These are phyloP conservation scores for Orius laevigatus DNA, from an alignment of 1,140 invertebrate genomes.

Conservation along the genomic window DNA sequence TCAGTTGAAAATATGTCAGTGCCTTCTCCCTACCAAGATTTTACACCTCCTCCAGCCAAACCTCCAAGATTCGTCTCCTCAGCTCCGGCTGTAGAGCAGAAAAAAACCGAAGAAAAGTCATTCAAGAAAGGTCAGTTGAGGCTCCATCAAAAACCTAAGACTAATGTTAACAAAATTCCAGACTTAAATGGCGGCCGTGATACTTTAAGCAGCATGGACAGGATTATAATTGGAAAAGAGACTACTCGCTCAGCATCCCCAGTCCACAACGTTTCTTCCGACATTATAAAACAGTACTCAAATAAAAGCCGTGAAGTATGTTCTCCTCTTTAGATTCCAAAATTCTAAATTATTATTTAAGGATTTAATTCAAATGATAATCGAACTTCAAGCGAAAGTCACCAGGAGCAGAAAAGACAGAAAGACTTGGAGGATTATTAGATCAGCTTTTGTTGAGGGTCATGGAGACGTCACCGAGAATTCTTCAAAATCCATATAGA, in stretches of 20 bases:
- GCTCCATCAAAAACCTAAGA: not conserved
- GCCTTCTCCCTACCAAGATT: not conserved
- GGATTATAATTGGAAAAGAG: conserved; percentile 61
- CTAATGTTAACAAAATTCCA: too few relatives aligned
- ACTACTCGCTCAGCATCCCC: conserved; percentile 31
- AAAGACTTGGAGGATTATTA: conserved; percentile 84
- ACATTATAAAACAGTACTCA: conserved; percentile 58
- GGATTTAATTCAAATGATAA: conserved; percentile 72
- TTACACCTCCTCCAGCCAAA: conserved; percentile 29
- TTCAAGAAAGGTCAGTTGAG: conserved; percentile 1
- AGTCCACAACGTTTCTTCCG: conserved; percentile 43
- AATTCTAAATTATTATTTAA: conserved; percentile 32
- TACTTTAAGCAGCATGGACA: conserved; percentile 29
- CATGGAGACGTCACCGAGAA: conserved; percentile 79
- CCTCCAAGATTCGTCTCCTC: conserved; percentile 32
- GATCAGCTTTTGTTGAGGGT: conserved; percentile 76
- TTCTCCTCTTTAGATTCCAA: not conserved
- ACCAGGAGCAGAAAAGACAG: conserved; percentile 63
- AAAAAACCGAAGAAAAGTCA: conserved; percentile 2
- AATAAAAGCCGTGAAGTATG: conserved; percentile 59
- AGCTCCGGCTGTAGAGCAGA: too few relatives aligned
- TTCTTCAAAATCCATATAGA: conserved; percentile 70
- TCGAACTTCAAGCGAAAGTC: conserved; percentile 60
- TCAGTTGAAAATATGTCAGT: conserved; percentile 1
- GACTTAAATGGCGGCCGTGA: conserved; percentile 4